phyloP scores from a whole-genome alignment of 2,113 vertebrate genomes.

The Python bivittatus region DNA sequence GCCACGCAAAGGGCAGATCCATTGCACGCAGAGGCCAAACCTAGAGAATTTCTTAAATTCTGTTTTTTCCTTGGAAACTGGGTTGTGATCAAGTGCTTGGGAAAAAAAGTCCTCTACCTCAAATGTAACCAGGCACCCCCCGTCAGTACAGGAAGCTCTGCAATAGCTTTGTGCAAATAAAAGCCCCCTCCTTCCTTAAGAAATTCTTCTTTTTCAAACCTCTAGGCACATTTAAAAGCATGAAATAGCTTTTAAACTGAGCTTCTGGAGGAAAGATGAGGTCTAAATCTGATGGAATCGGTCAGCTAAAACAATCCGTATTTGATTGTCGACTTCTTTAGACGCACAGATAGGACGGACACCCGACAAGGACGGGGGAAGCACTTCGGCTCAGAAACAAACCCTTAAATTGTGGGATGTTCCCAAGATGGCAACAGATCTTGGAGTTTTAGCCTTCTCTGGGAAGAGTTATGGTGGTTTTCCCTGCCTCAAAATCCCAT shows the following conservation, averaged over 20 bases:
- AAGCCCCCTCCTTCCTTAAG: neutral
- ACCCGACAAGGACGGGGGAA: neutral
- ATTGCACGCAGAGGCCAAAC: neutral
- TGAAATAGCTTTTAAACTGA: neutral
- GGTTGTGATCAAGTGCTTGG: neutral
- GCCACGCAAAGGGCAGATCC: neutral
- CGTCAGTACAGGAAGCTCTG: neutral
- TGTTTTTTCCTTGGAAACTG: neutral
- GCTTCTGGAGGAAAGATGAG: neutral
- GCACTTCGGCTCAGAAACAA: neutral
- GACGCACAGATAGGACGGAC: neutral
- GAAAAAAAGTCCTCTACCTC: neutral
- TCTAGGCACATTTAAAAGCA: neutral
- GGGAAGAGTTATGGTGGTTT: neutral
- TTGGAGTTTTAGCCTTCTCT: neutral
- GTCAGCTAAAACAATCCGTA: neutral
- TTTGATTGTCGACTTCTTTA: neutral
- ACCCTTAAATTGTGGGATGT: neutral
- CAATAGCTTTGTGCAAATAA: neutral
- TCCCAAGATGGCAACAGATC: neutral
- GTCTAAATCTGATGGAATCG: neutral
- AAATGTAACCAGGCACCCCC: neutral
- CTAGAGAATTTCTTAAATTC: neutral
- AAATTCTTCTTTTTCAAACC: neutral
- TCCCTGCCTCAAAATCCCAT: neutral